Conservation (phyloP, 2,888 invertebrate species). For the Orthosia gracilis region DNA sequence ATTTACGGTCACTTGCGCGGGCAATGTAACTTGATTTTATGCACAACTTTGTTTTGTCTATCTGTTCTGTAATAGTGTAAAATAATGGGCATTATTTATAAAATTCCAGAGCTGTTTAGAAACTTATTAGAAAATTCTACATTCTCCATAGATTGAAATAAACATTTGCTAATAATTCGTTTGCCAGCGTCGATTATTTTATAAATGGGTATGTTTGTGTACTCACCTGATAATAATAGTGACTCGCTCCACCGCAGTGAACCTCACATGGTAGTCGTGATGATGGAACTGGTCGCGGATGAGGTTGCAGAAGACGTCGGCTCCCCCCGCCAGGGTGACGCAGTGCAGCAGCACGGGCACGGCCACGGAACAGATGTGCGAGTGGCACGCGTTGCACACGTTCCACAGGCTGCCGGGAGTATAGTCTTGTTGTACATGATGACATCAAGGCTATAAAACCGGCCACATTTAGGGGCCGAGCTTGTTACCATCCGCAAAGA, state of each 20-base stretch:
- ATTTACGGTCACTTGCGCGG: neutral
- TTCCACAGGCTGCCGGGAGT: slow-evolving; percentile 95
- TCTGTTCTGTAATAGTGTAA: too few relatives aligned
- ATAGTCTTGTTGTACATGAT: neutral
- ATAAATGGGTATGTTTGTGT: too few relatives aligned
- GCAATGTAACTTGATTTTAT: too few relatives aligned
- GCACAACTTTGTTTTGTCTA: too few relatives aligned
- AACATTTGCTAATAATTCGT: too few relatives aligned
- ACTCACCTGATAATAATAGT: slow-evolving; percentile 95
- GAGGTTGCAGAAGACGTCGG: slow-evolving; percentile 98
- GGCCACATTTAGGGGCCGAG: too few relatives aligned
- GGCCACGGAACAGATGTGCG: slow-evolving; percentile 97
- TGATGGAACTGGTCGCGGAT: slow-evolving; percentile 98
- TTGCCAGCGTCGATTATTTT: too few relatives aligned
- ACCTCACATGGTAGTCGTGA: slow-evolving; percentile 96
- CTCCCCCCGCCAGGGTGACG: slow-evolving; percentile 97
- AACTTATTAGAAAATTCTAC: too few relatives aligned
- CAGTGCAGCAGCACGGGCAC: slow-evolving; percentile 98
- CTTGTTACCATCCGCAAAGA: too few relatives aligned
- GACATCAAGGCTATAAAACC: neutral
- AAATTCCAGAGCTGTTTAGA: too few relatives aligned
- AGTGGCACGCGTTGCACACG: slow-evolving; percentile 97
- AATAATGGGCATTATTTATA: too few relatives aligned
- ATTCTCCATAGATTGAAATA: too few relatives aligned
- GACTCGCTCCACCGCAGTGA: slow-evolving; percentile 98